A percentile compares a stretch with the other conserved stretches of the same genome.
Evolutionary conservation across 2,797 vertebrate species (phyloP).

Genomic region (Babyrousa celebensis): DNA sequence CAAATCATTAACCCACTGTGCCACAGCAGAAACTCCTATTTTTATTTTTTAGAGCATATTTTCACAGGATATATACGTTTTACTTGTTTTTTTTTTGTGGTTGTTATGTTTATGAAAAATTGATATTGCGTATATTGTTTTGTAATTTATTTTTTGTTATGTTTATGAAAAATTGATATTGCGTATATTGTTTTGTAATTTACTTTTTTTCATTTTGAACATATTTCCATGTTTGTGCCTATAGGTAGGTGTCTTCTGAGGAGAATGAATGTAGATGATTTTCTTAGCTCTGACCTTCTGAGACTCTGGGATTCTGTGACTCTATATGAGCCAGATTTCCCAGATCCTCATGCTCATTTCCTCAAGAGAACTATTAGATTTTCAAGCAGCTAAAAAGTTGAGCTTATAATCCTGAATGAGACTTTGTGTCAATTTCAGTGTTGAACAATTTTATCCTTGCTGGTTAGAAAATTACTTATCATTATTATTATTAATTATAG

Average conservation of each 20-base stretch:
- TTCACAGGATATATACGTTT: background rate
- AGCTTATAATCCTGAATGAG: slow-evolving; percentile 49
- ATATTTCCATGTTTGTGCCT: background rate
- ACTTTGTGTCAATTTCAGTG: slow-evolving; percentile 42
- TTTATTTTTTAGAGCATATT: slow-evolving; percentile 62
- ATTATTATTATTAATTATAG: slow-evolving; percentile 73
- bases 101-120: slow-evolving; percentile 19
- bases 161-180: slow-evolving; percentile 13
- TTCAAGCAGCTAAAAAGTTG: slow-evolving; percentile 21
- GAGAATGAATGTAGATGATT: slow-evolving; percentile 3
- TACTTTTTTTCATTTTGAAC: slow-evolving; percentile 56
- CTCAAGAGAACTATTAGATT: background rate
- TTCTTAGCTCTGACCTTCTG: slow-evolving; percentile 11
- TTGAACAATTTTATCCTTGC: slow-evolving; percentile 64
- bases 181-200: background rate
- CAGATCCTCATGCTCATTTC: slow-evolving; percentile 47
- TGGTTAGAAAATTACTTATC: slow-evolving; percentile 69
- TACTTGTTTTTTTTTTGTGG: slow-evolving; percentile 28
- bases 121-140: background rate
- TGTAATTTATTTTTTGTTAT: slow-evolving; percentile 7
- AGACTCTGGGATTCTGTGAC: slow-evolving; percentile 1
- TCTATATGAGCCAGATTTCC: slow-evolving; percentile 39
- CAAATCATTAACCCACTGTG: too few species aligned
- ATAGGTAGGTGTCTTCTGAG: slow-evolving; percentile 7
- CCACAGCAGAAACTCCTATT: background rate